A percentile compares a stretch with the other conserved stretches of the same genome.
These are phyloP conservation scores for Microtus ochrogaster DNA, from an alignment of 2,113 vertebrate species.

Conservation along the genomic window DNA sequence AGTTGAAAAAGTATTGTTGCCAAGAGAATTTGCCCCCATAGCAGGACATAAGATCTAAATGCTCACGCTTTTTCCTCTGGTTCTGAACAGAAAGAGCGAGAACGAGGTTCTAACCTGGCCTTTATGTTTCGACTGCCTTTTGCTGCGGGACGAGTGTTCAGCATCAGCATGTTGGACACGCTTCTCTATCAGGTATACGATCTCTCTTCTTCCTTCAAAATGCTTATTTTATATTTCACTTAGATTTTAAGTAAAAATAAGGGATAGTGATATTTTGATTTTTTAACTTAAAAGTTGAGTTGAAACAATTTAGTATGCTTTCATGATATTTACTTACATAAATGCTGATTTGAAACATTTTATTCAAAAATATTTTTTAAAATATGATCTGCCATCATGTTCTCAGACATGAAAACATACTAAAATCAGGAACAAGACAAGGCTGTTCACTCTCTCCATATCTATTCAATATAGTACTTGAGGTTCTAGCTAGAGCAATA, in stretches of 20 bases:
- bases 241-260: not conserved
- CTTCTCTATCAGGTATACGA: constrained; percentile 91
- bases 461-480: too few relatives aligned
- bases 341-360: not conserved
- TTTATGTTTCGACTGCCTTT: constrained; percentile 94
- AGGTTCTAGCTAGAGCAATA: too few relatives aligned
- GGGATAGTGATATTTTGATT: too few relatives aligned
- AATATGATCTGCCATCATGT: not conserved
- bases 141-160: constrained; percentile 92
- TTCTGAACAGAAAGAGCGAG: constrained; percentile 91
- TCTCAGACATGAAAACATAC: not conserved
- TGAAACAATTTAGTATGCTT: not conserved
- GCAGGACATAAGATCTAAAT: not conserved
- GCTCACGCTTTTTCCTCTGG: constrained; percentile 62
- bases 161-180: constrained; percentile 94
- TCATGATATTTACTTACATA: not conserved
- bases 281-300: not conserved
- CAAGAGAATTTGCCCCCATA: not conserved
- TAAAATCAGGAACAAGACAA: too few relatives aligned
- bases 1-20: not conserved
- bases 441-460: too few relatives aligned
- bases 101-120: constrained; percentile 92
- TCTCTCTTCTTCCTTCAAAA: not conserved
- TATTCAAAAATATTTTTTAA: not conserved
- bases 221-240: not conserved